Percentiles rank a stretch among this genome's conserved stretches.
phyloP scores from a whole-genome alignment of 2,797 vertebrate species.

The Apogon hyalosoma region DNA sequence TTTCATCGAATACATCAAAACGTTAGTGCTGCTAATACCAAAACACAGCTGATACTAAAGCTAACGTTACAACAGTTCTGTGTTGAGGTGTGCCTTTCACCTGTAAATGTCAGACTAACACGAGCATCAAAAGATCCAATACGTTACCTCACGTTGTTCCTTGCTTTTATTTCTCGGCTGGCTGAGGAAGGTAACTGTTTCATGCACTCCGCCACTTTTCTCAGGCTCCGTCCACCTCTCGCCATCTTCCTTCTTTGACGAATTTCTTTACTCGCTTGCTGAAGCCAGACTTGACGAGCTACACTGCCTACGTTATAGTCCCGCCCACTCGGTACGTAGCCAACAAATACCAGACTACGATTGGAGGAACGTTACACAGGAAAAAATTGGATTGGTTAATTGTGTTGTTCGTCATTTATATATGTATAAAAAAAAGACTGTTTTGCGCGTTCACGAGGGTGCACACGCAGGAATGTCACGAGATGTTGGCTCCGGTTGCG shows the following conservation, averaged over 20 bases:
- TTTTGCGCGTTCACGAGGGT: constrained; percentile 4
- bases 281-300: constrained; percentile 10
- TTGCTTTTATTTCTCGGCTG: constrained; percentile 67
- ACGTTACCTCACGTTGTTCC: constrained; percentile 78
- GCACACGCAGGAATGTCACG: constrained; percentile 76
- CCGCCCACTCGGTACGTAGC: constrained; percentile 30
- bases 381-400: constrained; percentile 62
- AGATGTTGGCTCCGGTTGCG: constrained; percentile 74
- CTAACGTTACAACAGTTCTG: background rate
- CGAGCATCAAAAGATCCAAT: background rate
- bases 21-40: background rate
- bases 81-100: background rate
- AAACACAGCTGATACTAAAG: background rate
- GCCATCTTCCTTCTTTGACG: constrained; percentile 80
- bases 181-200: constrained; percentile 70
- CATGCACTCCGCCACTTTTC: constrained; percentile 78
- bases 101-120: background rate
- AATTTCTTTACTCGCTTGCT: constrained; percentile 7
- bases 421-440: rapidly evolving
- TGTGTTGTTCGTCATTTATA: constrained; percentile 19
- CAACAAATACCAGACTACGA: background rate
- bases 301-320: background rate
- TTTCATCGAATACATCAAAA: too few species aligned
- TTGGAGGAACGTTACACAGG: constrained; percentile 31
- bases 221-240: constrained; percentile 78